These are phyloP conservation scores for Crocuta crocuta DNA, from an alignment of 2,113 vertebrate genomes.

Conservation along the genomic window DNA sequence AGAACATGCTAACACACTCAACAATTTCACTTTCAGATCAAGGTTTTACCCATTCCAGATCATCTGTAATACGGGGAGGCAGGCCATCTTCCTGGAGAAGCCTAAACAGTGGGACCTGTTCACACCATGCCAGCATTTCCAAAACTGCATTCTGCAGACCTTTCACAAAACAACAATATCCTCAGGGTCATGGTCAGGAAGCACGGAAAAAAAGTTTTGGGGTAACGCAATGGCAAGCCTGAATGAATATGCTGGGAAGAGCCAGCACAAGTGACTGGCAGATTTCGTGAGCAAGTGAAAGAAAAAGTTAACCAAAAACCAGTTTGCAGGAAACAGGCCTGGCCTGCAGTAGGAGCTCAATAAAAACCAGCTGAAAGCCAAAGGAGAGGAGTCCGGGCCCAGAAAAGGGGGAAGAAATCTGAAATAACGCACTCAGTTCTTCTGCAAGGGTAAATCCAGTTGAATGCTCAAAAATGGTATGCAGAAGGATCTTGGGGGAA, in stretches of 20 bases:
- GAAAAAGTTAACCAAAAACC: neutral
- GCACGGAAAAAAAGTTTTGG: neutral
- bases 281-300: neutral
- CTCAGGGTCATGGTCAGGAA: neutral
- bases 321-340: neutral
- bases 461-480: neutral
- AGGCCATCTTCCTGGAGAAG: neutral
- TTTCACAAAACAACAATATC: neutral
- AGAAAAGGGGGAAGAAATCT: neutral
- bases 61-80: neutral
- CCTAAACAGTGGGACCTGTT: rapidly evolving
- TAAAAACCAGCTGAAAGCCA: neutral
- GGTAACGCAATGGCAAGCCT: neutral
- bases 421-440: neutral
- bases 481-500: neutral
- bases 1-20: neutral
- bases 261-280: neutral
- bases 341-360: neutral
- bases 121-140: neutral
- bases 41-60: neutral
- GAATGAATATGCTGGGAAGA: neutral
- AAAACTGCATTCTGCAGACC: neutral
- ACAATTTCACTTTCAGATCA: neutral
- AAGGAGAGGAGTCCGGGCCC: neutral
- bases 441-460: neutral